Base-by-base conservation (phyloP, 1,140 invertebrate species). In the Lutraria rhynchaena region DNA sequence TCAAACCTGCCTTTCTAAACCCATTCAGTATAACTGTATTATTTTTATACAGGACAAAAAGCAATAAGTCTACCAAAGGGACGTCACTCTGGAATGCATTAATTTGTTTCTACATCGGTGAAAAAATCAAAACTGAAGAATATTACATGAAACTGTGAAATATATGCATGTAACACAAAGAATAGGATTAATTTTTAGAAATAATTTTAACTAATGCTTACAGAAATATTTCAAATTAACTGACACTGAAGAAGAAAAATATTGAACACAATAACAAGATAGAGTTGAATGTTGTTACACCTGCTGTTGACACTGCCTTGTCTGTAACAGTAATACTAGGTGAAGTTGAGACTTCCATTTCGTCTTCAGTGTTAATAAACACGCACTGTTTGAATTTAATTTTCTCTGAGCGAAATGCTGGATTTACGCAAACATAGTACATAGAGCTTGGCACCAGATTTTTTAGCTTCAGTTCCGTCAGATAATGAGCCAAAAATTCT, bases 341-440 rank as follows among this genome's bases (percentile, higher is more conserved):
- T n/a, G 51, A 29, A 29, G 73, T 49, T n/a, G 75, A 35, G 17
- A 57, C 53, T 15, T 37, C 46, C 17, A 31, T 22, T 41, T 58
- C 49, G 46, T 70, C 46, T n/a, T 55, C 49, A 7, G 82, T 83
- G 27, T 44, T 27, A 11, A 83, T 49, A 57, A 58, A 46, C 17
- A 61, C 37, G 58, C 83, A 84, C 49, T 84, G 83, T 15, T 81
- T 44, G 1, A 84, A 41, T 58, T 55, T 35, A 0, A 81, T 60
- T 5, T 53, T 35, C 27, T 60, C 55, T 2, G 63, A 69, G 19
- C 53, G 37, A 53, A 84, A 84, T 31, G 67, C 63, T 37, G 83
- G 83, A 57, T 81, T 84, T 31, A 84, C 41, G 63, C 83, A 84
- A 22, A 84, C 31, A 53, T 81, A 84, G 51, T 84, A 84, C 17